Conservation (phyloP, 2,797 vertebrate genomes). For the Melanotaenia maccullochi region DNA sequence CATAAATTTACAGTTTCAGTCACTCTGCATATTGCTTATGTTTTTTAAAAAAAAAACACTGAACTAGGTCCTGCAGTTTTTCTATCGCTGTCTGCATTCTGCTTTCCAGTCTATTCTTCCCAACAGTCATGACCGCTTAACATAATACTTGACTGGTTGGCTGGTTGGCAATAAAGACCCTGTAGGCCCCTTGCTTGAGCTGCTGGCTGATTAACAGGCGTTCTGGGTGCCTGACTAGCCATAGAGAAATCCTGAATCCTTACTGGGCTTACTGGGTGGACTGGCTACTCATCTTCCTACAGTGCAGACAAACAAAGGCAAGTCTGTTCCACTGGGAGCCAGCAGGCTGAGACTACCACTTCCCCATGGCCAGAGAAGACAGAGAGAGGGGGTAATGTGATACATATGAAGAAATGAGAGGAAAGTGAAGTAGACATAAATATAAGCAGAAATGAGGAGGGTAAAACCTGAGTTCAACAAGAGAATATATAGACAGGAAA, state of each 20-base stretch:
- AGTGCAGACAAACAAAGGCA: slow-evolving; percentile 73
- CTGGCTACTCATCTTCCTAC: slow-evolving; percentile 71
- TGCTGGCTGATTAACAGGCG: slow-evolving; percentile 61
- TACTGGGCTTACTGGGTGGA: slow-evolving; percentile 58
- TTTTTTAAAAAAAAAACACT: slow-evolving; percentile 13
- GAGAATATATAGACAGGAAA: neutral
- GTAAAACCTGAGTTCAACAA: neutral
- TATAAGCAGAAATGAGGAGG: slow-evolving; percentile 14
- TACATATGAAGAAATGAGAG: slow-evolving; percentile 48
- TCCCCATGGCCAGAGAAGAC: slow-evolving; percentile 53
- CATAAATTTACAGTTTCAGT: slow-evolving; percentile 31
- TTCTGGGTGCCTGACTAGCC: slow-evolving; percentile 56
- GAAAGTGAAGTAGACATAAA: slow-evolving; percentile 29
- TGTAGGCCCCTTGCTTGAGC: slow-evolving; percentile 27
- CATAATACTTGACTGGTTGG: slow-evolving; percentile 43
- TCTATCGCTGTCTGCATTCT: slow-evolving; percentile 11
- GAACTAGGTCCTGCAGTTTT: slow-evolving; percentile 11
- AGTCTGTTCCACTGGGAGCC: slow-evolving; percentile 72
- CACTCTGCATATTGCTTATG: slow-evolving; percentile 19
- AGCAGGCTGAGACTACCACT: slow-evolving; percentile 58
- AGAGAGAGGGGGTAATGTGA: slow-evolving; percentile 30
- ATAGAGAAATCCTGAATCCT: slow-evolving; percentile 56
- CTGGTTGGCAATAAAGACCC: slow-evolving; percentile 22
- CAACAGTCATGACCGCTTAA: slow-evolving; percentile 9
- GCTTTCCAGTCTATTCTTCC: slow-evolving; percentile 29